Conservation (phyloP, 2,113 vertebrate genomes). For the Salvelinus fontinalis region DNA sequence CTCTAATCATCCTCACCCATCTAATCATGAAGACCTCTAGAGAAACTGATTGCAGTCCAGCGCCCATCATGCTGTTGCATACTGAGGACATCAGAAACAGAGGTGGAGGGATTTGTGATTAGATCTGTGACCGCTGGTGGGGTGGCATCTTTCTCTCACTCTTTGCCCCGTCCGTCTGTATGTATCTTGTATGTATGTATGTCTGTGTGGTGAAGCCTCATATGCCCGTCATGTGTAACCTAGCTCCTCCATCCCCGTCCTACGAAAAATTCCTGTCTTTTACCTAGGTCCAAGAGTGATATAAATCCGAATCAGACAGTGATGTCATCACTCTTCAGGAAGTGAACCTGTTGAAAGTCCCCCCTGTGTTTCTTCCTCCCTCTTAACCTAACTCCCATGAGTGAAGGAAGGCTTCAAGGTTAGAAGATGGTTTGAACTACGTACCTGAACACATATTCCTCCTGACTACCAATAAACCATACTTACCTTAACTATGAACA, state of each 20-base stretch:
- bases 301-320: no score
- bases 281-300: no score
- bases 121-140: slow-evolving; percentile 14
- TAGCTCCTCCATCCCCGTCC: neutral
- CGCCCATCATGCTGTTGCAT: slow-evolving; percentile 17
- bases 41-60: neutral
- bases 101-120: slow-evolving; percentile 20
- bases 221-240: no score
- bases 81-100: slow-evolving; percentile 11
- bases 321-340: no score
- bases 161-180: no score
- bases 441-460: no score
- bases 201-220: neutral
- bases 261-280: neutral
- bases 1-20: slow-evolving; percentile 11
- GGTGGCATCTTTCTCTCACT: neutral
- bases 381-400: no score
- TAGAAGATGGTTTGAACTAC: no score
- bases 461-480: no score
- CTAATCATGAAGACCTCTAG: slow-evolving; percentile 25
- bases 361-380: no score
- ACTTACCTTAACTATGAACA: neutral
- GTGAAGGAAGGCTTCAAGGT: no score
- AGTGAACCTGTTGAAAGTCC: no score
- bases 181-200: neutral